A percentile compares a stretch with the other conserved stretches of the same genome.
phyloP scores from a whole-genome alignment of 2,797 vertebrate species.

The Poecile montanus region DNA sequence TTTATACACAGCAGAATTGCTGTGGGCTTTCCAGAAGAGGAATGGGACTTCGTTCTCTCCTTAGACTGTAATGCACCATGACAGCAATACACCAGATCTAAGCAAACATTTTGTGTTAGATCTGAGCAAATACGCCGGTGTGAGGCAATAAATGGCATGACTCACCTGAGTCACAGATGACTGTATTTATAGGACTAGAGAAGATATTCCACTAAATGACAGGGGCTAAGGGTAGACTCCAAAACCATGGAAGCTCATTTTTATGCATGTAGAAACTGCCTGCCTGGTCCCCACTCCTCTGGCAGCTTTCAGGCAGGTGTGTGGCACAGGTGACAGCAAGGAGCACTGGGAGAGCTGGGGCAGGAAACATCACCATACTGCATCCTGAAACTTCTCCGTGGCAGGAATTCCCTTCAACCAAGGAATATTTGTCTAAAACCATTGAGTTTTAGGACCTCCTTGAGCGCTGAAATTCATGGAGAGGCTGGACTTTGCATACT shows the following conservation, averaged over 20 bases:
- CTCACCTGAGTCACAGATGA: background rate
- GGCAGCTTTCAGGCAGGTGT: background rate
- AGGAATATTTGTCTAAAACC: background rate
- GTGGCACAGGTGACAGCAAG: accelerated
- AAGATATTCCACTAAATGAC: background rate
- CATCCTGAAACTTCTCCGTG: background rate
- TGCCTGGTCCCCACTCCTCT: background rate
- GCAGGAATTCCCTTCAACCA: background rate
- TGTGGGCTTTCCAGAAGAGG: background rate
- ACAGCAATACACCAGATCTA: background rate
- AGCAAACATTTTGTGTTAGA: background rate
- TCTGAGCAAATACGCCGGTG: background rate
- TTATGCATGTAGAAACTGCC: background rate
- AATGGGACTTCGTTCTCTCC: accelerated
- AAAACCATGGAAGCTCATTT: background rate
- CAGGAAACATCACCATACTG: background rate
- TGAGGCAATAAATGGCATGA: background rate
- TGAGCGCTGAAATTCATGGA: background rate
- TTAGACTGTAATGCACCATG: background rate
- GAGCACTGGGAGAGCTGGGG: background rate
- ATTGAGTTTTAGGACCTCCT: background rate
- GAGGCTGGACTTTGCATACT: background rate
- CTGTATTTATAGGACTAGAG: background rate
- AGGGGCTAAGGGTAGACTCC: background rate
- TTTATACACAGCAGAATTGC: background rate